Base-by-base conservation (phyloP, 2,113 vertebrate species). In the Falco punctatus region DNA sequence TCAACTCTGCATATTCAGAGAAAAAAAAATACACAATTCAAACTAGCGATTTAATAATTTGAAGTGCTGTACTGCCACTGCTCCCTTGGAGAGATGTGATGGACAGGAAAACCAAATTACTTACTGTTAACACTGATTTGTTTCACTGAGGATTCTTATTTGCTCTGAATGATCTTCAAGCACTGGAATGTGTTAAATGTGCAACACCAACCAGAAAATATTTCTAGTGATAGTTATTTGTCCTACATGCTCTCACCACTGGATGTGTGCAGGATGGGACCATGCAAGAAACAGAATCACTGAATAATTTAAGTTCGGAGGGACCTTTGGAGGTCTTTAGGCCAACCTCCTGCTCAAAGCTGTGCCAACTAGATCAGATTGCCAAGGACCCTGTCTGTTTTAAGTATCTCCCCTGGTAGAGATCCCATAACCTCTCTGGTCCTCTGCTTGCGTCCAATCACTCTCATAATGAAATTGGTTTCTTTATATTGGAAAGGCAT, bases 381-480 rank as follows among this genome's bases (percentile, higher is more conserved):
- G 62, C 14, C 42, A 40, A 69, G 48, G 61, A 30, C 11, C 13
- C 46, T 22, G 23, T 33, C 40, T 49, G 14, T 23, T 33, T 75
- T 52, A 73, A 65, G 0, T 22, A 54, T 19, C 32, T 70, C 49
- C 52, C 46, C 26, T 42, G 14, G 32, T 0, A 59, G 52, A 81
- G 23, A 82, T 28, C 61, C n/a, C 40, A 57, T 16, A 90, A 74
- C 16, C 35, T 80, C 61, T 80, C 54, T 44, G 30, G 6, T 38
- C 8, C 74, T n/a, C 27, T 66, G 35, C 14, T 65, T 0, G 0
- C 49, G 15, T 33, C 35, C 35, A 11, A 82, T 42, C 58, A 59
- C 27, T 67, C 17, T 44, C 20, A 55, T 6, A 40, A 62, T 15
- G 3, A 26, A 88, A 54, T 4, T 33, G 12, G 22, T 93, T 52